A percentile compares a stretch with the other conserved stretches of the same genome.
These are phyloP conservation scores for Erpornis zantholeuca DNA, from an alignment of 2,113 vertebrate genomes.

Conservation along the genomic window DNA sequence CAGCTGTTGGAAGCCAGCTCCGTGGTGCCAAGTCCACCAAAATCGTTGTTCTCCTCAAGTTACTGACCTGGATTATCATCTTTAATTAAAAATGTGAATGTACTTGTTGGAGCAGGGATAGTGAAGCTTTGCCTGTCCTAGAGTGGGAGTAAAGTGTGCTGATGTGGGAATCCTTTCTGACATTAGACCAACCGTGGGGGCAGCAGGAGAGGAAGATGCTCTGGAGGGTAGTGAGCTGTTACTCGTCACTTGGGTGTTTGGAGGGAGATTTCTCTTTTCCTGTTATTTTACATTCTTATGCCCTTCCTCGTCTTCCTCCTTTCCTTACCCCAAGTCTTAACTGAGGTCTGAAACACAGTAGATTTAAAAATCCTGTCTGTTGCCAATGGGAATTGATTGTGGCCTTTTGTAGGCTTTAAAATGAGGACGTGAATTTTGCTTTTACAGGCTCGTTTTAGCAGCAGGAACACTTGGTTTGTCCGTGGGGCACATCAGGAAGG, in stretches of 20 bases:
- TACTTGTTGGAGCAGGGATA: background rate
- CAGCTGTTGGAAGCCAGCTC: background rate
- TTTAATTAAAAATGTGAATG: background rate
- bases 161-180: background rate
- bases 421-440: background rate
- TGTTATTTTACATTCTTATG: background rate
- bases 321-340: background rate
- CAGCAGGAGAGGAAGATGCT: background rate
- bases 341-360: background rate
- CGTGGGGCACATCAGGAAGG: background rate
- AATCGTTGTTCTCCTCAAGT: background rate
- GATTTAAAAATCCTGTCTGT: background rate
- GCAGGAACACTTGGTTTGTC: background rate
- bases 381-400: background rate
- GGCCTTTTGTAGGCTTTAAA: background rate
- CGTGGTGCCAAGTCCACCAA: background rate
- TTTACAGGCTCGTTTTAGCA: background rate
- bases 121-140: background rate
- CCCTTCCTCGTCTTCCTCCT: background rate
- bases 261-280: background rate
- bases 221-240: background rate
- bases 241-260: background rate
- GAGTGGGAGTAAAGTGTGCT: background rate
- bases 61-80: background rate
- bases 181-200: background rate